Evolutionary conservation across 2,113 vertebrate genomes (phyloP).

Genomic region (Labrus mixtus): DNA sequence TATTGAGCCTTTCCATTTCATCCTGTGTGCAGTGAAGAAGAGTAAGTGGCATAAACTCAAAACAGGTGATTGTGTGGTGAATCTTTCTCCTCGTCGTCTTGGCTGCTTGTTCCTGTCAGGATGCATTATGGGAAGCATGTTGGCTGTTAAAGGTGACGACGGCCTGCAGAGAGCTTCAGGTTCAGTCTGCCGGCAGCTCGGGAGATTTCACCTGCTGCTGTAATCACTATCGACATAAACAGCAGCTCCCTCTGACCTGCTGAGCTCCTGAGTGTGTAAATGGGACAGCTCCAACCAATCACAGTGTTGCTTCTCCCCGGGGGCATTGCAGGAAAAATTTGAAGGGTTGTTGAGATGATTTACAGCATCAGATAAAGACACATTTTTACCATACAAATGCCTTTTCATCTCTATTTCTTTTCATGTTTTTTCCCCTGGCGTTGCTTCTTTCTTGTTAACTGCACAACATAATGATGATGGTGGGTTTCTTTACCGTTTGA

Average conservation of each 20-base stretch:
- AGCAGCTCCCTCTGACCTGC: constrained; percentile 19
- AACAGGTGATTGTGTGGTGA: not conserved
- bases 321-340: not conserved
- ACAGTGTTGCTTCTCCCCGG: not conserved
- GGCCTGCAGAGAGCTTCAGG: constrained; percentile 22
- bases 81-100: constrained; percentile 17
- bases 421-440: not conserved
- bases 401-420: not conserved
- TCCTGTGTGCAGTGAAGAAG: not conserved
- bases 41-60: not conserved
- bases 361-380: not conserved
- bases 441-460: not conserved
- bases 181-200: not conserved
- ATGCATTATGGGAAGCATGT: constrained; percentile 18
- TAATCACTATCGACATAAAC: constrained; percentile 36
- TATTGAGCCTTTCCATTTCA: not conserved
- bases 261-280: constrained; percentile 24
- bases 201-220: constrained; percentile 31
- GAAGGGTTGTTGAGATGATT: not conserved
- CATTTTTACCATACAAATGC: not conserved
- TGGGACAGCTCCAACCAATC: constrained; percentile 29
- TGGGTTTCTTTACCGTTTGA: no score
- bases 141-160: constrained; percentile 19
- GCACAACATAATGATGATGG: not conserved
- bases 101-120: constrained; percentile 40